Evolutionary conservation across 2,888 invertebrate genomes (phyloP), one percentile per base, ranked within the genome.

Genomic region (Drosophila atripex): DNA sequence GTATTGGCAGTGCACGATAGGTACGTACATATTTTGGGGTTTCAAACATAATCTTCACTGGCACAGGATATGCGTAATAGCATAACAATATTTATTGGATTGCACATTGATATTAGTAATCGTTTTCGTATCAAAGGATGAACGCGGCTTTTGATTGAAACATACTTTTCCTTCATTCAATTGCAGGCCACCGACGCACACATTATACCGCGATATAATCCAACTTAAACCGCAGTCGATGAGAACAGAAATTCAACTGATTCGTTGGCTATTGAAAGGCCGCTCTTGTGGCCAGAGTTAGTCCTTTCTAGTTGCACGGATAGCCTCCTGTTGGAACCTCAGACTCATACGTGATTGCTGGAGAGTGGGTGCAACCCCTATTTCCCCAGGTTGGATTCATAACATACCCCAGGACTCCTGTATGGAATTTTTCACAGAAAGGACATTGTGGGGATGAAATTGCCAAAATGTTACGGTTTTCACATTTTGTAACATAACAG

Each of bases 171-270:
- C 49, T 54, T 54, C 43, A 50, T 69, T 72, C 73, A 72, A 71
- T 63, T 50, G 45, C 53, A 53, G 53, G 30, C 64, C 32, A 52
- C 53, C 53, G 49, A 69, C 53, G 53, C 32, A 49, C 52, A 30
- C 71, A 45, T 43, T 45, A 38, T 21, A 35, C 53, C 53, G 53
- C 72, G 72, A 50, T 25, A 18, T 32, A 47, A 51, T 38, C 64
- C 49, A 50, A 63, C 25, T 38, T 54, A 70, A 70, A 70, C 69
- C 69, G 69, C 69, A 61, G 53, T 45, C 73, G 45, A 72, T 64
- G 69, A 70, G 69, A 70, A 72, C 69, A 72, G 69, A 70, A 72
- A 70, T 61, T 64, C 73, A 72, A 70, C 69, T 70, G 69, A 38
- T 70, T 50, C 16, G 35, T 50, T 49, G 30, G 25, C 25, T 30